Evolutionary conservation across 2,797 vertebrate species (phyloP), one percentile per base, ranked within the genome.

Genomic region (Hyperoplus lanceolatus): DNA sequence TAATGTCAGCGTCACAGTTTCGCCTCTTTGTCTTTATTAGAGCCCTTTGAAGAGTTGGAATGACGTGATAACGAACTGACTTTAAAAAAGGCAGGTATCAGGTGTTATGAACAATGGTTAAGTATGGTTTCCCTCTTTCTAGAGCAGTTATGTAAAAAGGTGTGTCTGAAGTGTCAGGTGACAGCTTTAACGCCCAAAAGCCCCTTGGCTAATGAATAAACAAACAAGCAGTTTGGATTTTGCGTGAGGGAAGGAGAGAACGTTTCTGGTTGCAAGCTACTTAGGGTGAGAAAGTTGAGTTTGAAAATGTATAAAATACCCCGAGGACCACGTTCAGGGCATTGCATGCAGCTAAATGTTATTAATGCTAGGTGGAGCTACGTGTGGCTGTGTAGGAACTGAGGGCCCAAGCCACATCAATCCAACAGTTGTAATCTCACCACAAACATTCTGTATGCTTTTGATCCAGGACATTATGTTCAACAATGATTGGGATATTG

Each of bases 371-470:
- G 74, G 71, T 60, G 74, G 36, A 70, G 46, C 41, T 59, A 2
- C 46, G 14, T 62, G 16, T 49, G 18, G 16, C 64, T 7, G 45
- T 1, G 18, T 53, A 12, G 63, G 39, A 65, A 29, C 13, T 57
- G 42, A 66, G n/a, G 50, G 64, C 59, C 73, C 42, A 70, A 62
- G 29, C 21, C 60, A 51, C 63, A 77, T 81, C 62, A 70, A 45
- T 75, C 15, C 73, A 50, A 81, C 75, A 61, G 38, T 59, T 54
- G 29, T 55, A 15, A 42, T 75, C 14, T 45, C 49, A 75, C 4
- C 16, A 39, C 71, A 80, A 45, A 60, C 43, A 12, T 29, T 69
- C 21, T 16, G 13, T 60, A 8, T 53, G 61, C 41, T 53, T 54
- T 3, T 45, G 0, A 53, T 11, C 3, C n/a, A 51, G 45, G 1